These are phyloP conservation scores for Chironomus tentans DNA, from an alignment of 2,888 invertebrate genomes.

Conservation along the genomic window DNA sequence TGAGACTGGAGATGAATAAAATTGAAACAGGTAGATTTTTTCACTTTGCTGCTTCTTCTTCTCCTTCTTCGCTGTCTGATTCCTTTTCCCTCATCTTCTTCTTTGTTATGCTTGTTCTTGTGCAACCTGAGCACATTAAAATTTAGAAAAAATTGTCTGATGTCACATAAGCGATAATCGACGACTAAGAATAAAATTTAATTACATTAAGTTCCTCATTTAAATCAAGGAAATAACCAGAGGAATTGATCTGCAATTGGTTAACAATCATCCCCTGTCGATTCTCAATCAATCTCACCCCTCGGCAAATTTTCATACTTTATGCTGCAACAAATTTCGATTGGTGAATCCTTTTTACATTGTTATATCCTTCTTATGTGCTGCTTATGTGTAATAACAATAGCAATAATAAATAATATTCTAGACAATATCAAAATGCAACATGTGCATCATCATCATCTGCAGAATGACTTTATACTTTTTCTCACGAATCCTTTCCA, in stretches of 20 bases:
- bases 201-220: background rate
- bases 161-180: background rate
- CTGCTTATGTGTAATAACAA: background rate
- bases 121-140: background rate
- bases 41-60: background rate
- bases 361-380: background rate
- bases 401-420: background rate
- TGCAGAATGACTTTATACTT: constrained; percentile 6
- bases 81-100: background rate
- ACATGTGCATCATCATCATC: constrained; percentile 5
- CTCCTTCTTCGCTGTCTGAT: too few relatives aligned
- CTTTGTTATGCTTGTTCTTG: background rate
- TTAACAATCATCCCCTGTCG: background rate
- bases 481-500: constrained; percentile 2
- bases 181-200: background rate
- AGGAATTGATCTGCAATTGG: background rate
- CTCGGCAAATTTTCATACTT: background rate
- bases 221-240: background rate
- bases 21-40: constrained; percentile 13
- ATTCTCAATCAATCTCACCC: background rate
- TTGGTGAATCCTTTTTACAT: background rate
- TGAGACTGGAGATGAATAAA: background rate
- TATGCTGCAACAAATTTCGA: background rate
- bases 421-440: background rate
- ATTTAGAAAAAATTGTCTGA: too few relatives aligned